Conservation (phyloP, 2,888 invertebrate species). For the Lutraria lutraria region DNA sequence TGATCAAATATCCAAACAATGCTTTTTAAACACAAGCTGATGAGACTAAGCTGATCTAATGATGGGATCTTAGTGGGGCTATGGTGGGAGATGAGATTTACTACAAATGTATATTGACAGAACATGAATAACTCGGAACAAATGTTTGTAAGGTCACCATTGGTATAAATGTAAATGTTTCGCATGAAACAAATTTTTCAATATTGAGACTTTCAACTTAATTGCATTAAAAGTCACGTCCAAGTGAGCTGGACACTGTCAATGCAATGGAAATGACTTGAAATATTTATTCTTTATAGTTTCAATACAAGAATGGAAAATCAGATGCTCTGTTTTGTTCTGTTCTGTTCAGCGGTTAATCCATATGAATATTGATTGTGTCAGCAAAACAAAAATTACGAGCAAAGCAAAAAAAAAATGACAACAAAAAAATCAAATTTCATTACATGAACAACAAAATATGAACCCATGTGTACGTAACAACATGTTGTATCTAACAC, state of each 20-base stretch:
- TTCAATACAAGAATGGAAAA: too few species aligned
- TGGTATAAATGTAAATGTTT: not conserved
- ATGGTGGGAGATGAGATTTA: not conserved
- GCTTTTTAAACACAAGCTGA: not conserved
- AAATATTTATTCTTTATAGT: too few species aligned
- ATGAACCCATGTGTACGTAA: too few species aligned
- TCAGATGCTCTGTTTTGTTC: too few species aligned
- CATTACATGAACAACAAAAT: not conserved
- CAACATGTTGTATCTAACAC: not conserved
- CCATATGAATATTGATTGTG: not conserved
- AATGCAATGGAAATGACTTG: too few species aligned
- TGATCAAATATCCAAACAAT: not conserved
- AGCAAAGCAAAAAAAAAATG: not conserved
- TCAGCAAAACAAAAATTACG: constrained; percentile 8
- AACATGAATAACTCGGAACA: not conserved
- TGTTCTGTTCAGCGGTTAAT: too few species aligned
- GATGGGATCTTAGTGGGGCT: not conserved
- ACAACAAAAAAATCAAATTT: not conserved
- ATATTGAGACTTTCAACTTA: not conserved
- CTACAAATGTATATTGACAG: not conserved
- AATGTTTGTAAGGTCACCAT: not conserved
- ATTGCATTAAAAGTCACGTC: too few species aligned
- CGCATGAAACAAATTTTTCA: not conserved
- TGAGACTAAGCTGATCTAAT: not conserved
- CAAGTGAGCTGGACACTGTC: too few species aligned